Evolutionary conservation across 23 tunicate genomes (phyloP), one percentile per base, ranked within the genome.

Genomic region (Halocynthia aurantium): DNA sequence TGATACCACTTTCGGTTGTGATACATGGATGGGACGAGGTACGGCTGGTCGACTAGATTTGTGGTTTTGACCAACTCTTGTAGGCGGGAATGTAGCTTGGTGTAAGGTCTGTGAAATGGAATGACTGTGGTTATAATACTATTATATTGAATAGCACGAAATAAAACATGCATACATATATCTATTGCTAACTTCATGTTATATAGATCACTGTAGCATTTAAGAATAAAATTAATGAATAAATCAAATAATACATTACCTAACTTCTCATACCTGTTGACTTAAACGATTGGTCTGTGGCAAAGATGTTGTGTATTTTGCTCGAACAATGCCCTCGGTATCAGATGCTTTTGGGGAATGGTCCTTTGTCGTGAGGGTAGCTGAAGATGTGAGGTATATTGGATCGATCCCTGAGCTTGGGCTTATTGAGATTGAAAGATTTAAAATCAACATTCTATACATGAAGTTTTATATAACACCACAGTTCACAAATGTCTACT

Each of bases 211-310:
- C 15, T 58, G 63, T 15, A n/a, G n/a, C 17, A 15, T 58, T 13
- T 2, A 58, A 58, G 63, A 58, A n/a, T 15, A 58, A 58, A 58
- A 13, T n/a, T 15, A 58, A 2, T 13, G 2, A 58, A 58, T 13
- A 58, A 13, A 58, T 13, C 1, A n/a, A n/a, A 0, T 0, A 58
- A 58, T n/a, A 15, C 13, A 81, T 69, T n/a, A 67, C 50, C 13
- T 1, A 31, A 49, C 10, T 13, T 19, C 8, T n/a, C 31, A 49
- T 71, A 89, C 96, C 83, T 89, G 96, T 53, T 89, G 96, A 53
- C 96, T 89, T 69, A 89, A 79, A 50, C 96, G 57, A 60, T 71
- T 78, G 0, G 86, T 73, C 7, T 87, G 96, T 55, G 76, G 82
- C 53, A 69, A 65, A 6, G 76, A 57, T 11, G 93, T 57, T 67